phyloP scores from a whole-genome alignment of 2,888 invertebrate species.

The Serripes groenlandicus region DNA sequence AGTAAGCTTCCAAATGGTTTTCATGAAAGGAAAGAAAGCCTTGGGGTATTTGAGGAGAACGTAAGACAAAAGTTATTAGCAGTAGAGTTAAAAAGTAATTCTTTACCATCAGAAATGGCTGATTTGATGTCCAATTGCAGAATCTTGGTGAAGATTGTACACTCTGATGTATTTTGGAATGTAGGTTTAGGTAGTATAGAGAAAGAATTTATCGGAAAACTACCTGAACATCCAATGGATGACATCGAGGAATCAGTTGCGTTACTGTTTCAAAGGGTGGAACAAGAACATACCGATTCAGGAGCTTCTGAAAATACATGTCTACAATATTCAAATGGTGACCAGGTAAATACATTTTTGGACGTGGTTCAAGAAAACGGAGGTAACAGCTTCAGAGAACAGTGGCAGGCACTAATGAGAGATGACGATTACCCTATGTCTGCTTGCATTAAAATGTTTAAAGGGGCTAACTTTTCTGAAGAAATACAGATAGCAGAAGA shows the following conservation, averaged over 20 bases:
- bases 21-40: background rate
- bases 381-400: background rate
- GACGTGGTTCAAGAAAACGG: background rate
- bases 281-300: background rate
- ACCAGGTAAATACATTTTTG: background rate
- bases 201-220: background rate
- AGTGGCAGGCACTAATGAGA: background rate
- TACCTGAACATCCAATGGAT: background rate
- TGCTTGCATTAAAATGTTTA: conserved; percentile 33
- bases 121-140: background rate
- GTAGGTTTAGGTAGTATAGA: background rate
- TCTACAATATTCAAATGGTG: background rate
- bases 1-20: background rate
- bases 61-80: background rate
- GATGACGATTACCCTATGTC: conserved; percentile 4
- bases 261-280: background rate
- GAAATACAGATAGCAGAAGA: conserved; percentile 33
- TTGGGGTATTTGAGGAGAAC: background rate
- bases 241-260: background rate
- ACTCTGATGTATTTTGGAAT: conserved; percentile 46
- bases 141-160: background rate
- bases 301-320: background rate
- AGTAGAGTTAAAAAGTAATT: background rate
- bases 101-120: background rate
- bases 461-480: background rate